Evolutionary conservation across 2,888 invertebrate species (phyloP).

Genomic region (Agonum fuliginosum): DNA sequence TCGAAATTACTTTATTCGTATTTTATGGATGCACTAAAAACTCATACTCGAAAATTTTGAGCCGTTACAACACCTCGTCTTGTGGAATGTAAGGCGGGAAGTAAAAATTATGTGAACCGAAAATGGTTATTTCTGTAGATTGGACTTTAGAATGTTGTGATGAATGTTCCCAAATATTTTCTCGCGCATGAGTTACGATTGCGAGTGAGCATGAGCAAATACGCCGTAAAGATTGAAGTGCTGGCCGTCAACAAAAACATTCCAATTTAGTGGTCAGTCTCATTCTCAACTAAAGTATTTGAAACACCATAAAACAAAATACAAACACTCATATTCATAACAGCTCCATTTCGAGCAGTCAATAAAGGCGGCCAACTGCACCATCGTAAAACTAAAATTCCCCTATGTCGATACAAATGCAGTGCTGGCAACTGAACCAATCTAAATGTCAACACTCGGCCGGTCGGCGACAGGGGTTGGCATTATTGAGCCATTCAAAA

Average conservation of each 20-base stretch:
- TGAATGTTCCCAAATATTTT: too few relatives aligned
- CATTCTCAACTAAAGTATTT: constrained; percentile 40
- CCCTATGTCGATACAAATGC: constrained; percentile 60
- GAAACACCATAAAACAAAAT: constrained; percentile 46
- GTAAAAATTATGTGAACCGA: too few relatives aligned
- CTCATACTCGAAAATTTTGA: too few relatives aligned
- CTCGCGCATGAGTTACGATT: too few relatives aligned
- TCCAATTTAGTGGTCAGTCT: not conserved
- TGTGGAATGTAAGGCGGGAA: too few relatives aligned
- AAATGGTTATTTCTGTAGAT: too few relatives aligned
- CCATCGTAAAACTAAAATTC: constrained; percentile 60
- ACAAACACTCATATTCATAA: constrained; percentile 53
- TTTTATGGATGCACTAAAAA: too few relatives aligned
- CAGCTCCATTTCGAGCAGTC: constrained; percentile 42
- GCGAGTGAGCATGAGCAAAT: too few relatives aligned
- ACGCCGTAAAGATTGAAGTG: too few relatives aligned
- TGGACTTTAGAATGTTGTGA: too few relatives aligned
- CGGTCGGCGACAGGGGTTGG: constrained; percentile 24
- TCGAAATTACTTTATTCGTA: too few relatives aligned
- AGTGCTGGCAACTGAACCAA: constrained; percentile 61
- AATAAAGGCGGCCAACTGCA: constrained; percentile 43
- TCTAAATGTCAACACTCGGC: constrained; percentile 63
- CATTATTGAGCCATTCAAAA: constrained; percentile 63
- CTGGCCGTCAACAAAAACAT: not conserved
- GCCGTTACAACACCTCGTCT: too few relatives aligned